A percentile compares a stretch with the other conserved stretches of the same genome.
Evolutionary conservation across 2,888 invertebrate genomes (phyloP).

Genomic region (Polietes domitor): DNA sequence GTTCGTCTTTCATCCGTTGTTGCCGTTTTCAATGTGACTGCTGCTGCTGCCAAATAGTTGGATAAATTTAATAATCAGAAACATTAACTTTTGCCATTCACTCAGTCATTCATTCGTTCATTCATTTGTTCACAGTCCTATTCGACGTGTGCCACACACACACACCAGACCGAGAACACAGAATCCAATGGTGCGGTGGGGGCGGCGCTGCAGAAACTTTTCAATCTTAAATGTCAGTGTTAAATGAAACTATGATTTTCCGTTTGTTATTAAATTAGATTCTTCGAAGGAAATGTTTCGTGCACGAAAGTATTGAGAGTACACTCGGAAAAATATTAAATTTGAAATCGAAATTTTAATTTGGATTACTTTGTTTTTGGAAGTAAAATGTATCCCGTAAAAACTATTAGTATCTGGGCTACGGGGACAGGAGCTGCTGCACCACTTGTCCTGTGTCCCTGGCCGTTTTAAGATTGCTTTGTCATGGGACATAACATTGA

Average conservation of each 20-base stretch:
- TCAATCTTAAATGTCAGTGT: conserved; percentile 12
- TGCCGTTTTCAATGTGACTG: neutral
- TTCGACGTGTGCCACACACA: neutral
- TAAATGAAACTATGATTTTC: conserved; percentile 16
- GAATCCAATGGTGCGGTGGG: neutral
- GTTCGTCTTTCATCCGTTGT: neutral
- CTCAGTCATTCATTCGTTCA: neutral
- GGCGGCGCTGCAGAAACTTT: neutral
- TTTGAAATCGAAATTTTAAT: no score
- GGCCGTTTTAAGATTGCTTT: no score
- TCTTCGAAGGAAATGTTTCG: neutral
- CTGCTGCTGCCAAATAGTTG: neutral
- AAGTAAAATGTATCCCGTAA: no score
- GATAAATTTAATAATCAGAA: conserved; percentile 19
- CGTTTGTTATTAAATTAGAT: conserved; percentile 13
- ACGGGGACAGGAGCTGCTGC: no score
- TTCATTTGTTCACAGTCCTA: neutral
- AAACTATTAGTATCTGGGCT: no score
- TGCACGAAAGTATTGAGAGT: no score
- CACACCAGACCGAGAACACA: no score
- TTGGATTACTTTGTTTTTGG: no score
- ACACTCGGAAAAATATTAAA: no score
- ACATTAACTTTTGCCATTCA: conserved; percentile 12
- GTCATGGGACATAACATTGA: no score
- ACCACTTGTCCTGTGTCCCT: no score